Base-by-base conservation (phyloP, 2,797 vertebrate genomes). In the Tangara arthus region DNA sequence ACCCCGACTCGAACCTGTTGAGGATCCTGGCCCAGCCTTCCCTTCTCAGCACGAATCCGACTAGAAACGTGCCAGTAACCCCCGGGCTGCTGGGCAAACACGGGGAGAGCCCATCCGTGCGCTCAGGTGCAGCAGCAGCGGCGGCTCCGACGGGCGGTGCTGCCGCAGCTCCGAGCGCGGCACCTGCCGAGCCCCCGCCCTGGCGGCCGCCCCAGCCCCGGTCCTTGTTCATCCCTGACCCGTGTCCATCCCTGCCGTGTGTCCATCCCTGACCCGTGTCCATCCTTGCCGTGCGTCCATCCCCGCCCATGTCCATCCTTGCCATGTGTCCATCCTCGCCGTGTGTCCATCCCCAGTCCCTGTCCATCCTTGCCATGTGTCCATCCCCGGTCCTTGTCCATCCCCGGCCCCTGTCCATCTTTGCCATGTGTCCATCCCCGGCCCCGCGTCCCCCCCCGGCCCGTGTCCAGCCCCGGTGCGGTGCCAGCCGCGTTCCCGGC, bases 1-100 rank as follows among this genome's bases (percentile, higher is more conserved):
- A 11, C 5, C 82, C 71, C 5, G 52, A 19, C 82, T 55, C 3
- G 59, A 63, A 95, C 94, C 93, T 93, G 94, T 88, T 89, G 93
- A 87, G 47, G 83, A 59, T 69, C 73, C 30, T 1, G 80, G 92
- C 88, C 80, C 90, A 75, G 82, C 63, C 2, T 32, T 57, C 46
- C 76, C 57, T 60, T 59, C 22, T 3, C 55, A 34, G 47, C 10
- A 12, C 4, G 22, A 55, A 65, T 11, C 27, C 35, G 7, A 42
- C 60, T 24, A 24, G 55, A 53, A 78, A 16, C 5, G 23, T 14
- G 75, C 3, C 84, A 1, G 7, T 3, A 28, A 42, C 15, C 6
- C 24, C 9, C 44, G 44, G 28, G 2, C 65, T 2, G 70, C 87
- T 28, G 72, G 35, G 19, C 5, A 7, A 24, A 3, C 59, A 30